Percentiles rank a stretch among this genome's conserved stretches.
Evolutionary conservation across 1,140 invertebrate species (phyloP).

Genomic region (Megathymus violae): DNA sequence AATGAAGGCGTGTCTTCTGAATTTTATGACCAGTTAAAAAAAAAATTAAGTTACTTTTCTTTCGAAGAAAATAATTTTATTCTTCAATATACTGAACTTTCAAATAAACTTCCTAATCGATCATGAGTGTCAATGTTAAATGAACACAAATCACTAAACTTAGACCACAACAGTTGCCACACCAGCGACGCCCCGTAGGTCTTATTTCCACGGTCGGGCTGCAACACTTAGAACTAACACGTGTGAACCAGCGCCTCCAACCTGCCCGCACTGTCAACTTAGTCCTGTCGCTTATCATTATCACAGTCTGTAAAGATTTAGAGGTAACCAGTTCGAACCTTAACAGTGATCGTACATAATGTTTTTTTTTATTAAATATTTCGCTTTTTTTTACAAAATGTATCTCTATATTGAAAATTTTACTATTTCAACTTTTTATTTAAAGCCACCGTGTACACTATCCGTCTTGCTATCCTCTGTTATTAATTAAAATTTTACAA

Average conservation of each 20-base stretch:
- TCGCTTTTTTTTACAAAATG: not conserved
- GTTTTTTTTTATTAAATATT: not conserved
- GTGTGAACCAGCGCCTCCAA: not conserved
- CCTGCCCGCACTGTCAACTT: not conserved
- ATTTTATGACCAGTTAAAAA: too few relatives aligned
- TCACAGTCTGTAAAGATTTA: slow-evolving; percentile 13
- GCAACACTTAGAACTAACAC: not conserved
- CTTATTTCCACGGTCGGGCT: not conserved
- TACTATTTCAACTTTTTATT: not conserved
- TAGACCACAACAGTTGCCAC: too few relatives aligned
- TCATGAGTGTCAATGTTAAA: too few relatives aligned
- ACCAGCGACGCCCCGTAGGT: too few relatives aligned
- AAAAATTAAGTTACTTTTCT: too few relatives aligned
- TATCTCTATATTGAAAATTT: not conserved
- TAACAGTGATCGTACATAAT: not conserved
- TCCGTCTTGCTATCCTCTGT: not conserved
- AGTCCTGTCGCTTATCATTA: not conserved
- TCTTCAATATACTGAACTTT: too few relatives aligned
- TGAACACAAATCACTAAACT: too few relatives aligned
- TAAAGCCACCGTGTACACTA: not conserved
- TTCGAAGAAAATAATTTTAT: too few relatives aligned
- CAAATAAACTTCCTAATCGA: too few relatives aligned
- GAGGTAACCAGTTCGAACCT: slow-evolving; percentile 11
- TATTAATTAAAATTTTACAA: too few relatives aligned
- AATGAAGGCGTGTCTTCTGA: too few relatives aligned